phyloP scores from a whole-genome alignment of 2,888 invertebrate genomes.

The Pycnomerus fuliginosus region DNA sequence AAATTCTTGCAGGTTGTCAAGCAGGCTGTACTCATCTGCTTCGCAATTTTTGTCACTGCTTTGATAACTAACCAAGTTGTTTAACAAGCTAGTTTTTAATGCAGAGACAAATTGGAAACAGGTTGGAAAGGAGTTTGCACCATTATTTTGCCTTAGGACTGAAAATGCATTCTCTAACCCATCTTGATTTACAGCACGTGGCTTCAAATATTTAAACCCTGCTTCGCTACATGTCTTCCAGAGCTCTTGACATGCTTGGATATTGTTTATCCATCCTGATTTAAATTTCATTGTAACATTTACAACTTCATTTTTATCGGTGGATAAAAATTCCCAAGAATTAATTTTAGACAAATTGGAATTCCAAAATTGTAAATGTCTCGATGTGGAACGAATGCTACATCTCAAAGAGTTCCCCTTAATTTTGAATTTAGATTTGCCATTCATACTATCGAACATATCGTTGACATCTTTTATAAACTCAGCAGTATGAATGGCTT shows the following conservation, averaged over 20 bases:
- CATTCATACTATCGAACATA: constrained; percentile 21
- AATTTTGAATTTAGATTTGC: background rate
- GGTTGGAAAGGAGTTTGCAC: constrained; percentile 2
- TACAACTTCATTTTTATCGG: background rate
- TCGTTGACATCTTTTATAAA: constrained; percentile 18
- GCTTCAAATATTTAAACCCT: constrained; percentile 13
- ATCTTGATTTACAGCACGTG: constrained; percentile 17
- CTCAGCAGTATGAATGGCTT: constrained; percentile 23
- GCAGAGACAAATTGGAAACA: constrained; percentile 8
- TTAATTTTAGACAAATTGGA: constrained; percentile 4
- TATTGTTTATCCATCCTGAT: constrained; percentile 9
- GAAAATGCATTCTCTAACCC: constrained; percentile 14
- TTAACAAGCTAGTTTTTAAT: background rate
- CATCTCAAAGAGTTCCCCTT: constrained; percentile 12
- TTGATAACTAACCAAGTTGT: background rate
- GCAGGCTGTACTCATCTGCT: background rate
- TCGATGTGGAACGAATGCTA: constrained; percentile 7
- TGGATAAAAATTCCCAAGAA: constrained; percentile 10
- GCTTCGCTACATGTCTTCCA: constrained; percentile 4
- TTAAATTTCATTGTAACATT: too few species aligned
- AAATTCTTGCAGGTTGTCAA: background rate
- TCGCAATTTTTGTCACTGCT: background rate
- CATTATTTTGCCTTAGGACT: constrained; percentile 2
- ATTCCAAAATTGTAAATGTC: constrained; percentile 14
- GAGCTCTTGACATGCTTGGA: constrained; percentile 3